Percentiles rank a stretch among this genome's conserved stretches.
These are phyloP conservation scores for Acleris sparsana DNA, from an alignment of 2,888 invertebrate species.

Conservation along the genomic window DNA sequence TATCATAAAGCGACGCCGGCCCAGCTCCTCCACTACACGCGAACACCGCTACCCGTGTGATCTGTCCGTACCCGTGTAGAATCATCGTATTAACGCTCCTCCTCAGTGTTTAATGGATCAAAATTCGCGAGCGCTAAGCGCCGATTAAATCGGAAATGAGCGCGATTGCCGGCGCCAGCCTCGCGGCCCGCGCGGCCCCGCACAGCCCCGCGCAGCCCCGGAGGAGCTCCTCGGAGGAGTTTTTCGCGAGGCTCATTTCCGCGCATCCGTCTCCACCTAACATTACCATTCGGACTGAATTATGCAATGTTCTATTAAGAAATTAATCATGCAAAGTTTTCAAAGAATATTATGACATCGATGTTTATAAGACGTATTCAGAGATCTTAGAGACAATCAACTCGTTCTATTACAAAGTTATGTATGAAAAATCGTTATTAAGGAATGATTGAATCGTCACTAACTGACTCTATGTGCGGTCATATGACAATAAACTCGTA, in stretches of 20 bases:
- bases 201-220: not conserved
- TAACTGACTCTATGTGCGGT: too few relatives aligned
- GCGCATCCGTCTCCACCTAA: constrained; percentile 8
- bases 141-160: constrained; percentile 10
- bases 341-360: too few relatives aligned
- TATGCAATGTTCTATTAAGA: not conserved
- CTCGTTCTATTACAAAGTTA: too few relatives aligned
- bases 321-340: not conserved
- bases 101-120: constrained; percentile 2
- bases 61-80: too few relatives aligned
- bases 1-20: too few relatives aligned
- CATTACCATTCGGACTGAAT: constrained; percentile 4
- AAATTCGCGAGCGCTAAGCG: not conserved
- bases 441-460: too few relatives aligned
- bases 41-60: too few relatives aligned
- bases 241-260: constrained; percentile 14
- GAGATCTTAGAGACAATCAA: too few relatives aligned
- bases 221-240: constrained; percentile 1
- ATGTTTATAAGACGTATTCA: too few relatives aligned
- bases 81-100: not conserved
- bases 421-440: too few relatives aligned
- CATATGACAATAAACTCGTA: too few relatives aligned
- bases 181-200: not conserved
- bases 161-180: not conserved
- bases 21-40: too few relatives aligned